Percentiles rank a stretch among this genome's conserved stretches.
These are phyloP conservation scores for Napeogenes sylphis DNA, from an alignment of 2,888 invertebrate genomes.

Conservation along the genomic window DNA sequence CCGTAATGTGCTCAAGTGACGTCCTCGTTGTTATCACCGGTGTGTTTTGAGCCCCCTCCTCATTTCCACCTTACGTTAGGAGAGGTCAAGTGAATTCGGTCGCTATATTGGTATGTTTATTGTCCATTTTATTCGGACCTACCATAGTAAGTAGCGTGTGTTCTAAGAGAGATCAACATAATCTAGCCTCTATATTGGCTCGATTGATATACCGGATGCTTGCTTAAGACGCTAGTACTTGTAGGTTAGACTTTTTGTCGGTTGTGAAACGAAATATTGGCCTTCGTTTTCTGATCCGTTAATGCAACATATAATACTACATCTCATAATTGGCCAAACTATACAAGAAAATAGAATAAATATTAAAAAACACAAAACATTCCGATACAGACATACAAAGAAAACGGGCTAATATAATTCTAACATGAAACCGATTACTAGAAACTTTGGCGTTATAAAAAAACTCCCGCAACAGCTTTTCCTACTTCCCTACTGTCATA, in stretches of 20 bases:
- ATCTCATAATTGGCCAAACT: background rate
- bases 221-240: slow-evolving; percentile 58
- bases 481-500: slow-evolving; percentile 27
- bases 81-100: slow-evolving; percentile 28
- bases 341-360: background rate
- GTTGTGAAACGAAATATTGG: slow-evolving; percentile 32
- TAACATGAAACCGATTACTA: slow-evolving; percentile 1
- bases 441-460: slow-evolving; percentile 15
- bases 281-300: slow-evolving; percentile 15
- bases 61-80: slow-evolving; percentile 25
- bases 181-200: slow-evolving; percentile 65
- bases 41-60: slow-evolving; percentile 43
- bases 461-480: slow-evolving; percentile 39
- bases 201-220: slow-evolving; percentile 72
- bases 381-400: background rate
- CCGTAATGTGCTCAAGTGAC: slow-evolving; percentile 74
- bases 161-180: slow-evolving; percentile 43
- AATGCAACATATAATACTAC: background rate
- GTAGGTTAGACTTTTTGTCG: slow-evolving; percentile 38
- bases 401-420: background rate
- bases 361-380: background rate
- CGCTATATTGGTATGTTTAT: slow-evolving; percentile 20
- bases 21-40: slow-evolving; percentile 55
- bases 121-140: slow-evolving; percentile 22
- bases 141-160: slow-evolving; percentile 26